Evolutionary conservation across 35 echinoderm and acorn worm species (phyloP).

Genomic region (Stichopus chloronotus): DNA sequence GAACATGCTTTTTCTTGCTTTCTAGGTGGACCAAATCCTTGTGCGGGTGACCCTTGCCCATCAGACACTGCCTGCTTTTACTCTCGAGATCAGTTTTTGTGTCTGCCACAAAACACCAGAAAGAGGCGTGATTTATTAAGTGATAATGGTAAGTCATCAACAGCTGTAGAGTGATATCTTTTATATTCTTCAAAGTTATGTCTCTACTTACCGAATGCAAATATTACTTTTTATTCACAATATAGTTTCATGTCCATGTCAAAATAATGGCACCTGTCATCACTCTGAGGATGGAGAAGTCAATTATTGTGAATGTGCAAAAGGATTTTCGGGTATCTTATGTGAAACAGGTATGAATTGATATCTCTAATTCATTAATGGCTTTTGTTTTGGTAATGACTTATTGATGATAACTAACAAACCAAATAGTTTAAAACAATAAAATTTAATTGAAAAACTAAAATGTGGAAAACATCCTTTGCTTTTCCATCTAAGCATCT

Average conservation of each 20-base stretch:
- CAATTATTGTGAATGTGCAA: conserved; percentile 11
- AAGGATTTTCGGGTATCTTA: conserved; percentile 39
- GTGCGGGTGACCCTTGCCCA: conserved; percentile 66
- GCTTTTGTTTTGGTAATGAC: too few species aligned
- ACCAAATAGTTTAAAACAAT: too few species aligned
- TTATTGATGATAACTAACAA: too few species aligned
- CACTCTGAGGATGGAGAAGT: neutral
- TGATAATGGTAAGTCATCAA: conserved; percentile 18
- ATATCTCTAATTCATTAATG: neutral
- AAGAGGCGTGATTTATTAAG: conserved; percentile 44
- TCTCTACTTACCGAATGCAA: too few species aligned
- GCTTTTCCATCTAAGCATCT: too few species aligned
- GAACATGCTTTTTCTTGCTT: neutral
- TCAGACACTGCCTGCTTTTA: conserved; percentile 59
- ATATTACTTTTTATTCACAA: too few species aligned
- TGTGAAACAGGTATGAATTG: conserved; percentile 18
- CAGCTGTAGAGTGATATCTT: conserved; percentile 5
- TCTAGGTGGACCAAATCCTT: conserved; percentile 44
- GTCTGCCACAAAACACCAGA: conserved; percentile 26
- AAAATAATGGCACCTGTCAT: conserved; percentile 56
- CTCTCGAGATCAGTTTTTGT: conserved; percentile 54
- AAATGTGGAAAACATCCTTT: too few species aligned
- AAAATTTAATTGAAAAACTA: too few species aligned
- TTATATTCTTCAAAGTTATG: neutral
- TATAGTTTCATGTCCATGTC: conserved; percentile 47